phyloP scores from a whole-genome alignment of 2,888 invertebrate species.

The Sphinx pinastri region DNA sequence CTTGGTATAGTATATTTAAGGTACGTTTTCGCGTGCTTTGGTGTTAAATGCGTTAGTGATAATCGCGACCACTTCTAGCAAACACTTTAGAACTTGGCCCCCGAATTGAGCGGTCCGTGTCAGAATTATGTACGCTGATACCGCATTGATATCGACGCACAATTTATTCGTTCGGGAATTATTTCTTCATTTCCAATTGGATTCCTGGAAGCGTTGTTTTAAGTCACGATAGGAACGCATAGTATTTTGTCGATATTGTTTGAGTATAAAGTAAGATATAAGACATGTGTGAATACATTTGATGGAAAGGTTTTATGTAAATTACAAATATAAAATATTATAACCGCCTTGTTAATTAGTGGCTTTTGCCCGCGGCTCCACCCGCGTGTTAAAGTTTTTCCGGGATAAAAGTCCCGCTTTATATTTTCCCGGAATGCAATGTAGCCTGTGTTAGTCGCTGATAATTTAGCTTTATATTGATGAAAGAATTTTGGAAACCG shows the following conservation, averaged over 20 bases:
- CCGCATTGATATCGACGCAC: slow-evolving; percentile 65
- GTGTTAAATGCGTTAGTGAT: slow-evolving; percentile 55
- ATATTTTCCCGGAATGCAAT: too few relatives aligned
- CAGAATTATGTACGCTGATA: slow-evolving; percentile 65
- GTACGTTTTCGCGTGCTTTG: slow-evolving; percentile 47
- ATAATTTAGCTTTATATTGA: too few relatives aligned
- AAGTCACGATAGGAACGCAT: neutral
- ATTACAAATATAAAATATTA: too few relatives aligned
- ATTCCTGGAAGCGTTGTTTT: slow-evolving; percentile 39
- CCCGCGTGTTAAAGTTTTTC: too few relatives aligned
- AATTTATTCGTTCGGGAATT: slow-evolving; percentile 70
- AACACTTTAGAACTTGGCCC: slow-evolving; percentile 79
- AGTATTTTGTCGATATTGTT: neutral
- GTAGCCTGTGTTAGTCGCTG: too few relatives aligned
- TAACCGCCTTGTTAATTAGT: too few relatives aligned
- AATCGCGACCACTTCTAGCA: slow-evolving; percentile 80
- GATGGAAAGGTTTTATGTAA: too few relatives aligned
- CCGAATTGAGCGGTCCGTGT: slow-evolving; percentile 81
- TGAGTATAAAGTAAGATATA: too few relatives aligned
- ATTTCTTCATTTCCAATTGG: slow-evolving; percentile 73
- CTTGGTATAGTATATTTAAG: slow-evolving; percentile 50
- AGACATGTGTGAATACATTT: too few relatives aligned
- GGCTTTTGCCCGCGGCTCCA: too few relatives aligned
- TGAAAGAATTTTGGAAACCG: too few relatives aligned
- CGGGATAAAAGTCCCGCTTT: too few relatives aligned